Base-by-base conservation (phyloP, 64 coral and sea anemone species). In the Montipora efflorescens region DNA sequence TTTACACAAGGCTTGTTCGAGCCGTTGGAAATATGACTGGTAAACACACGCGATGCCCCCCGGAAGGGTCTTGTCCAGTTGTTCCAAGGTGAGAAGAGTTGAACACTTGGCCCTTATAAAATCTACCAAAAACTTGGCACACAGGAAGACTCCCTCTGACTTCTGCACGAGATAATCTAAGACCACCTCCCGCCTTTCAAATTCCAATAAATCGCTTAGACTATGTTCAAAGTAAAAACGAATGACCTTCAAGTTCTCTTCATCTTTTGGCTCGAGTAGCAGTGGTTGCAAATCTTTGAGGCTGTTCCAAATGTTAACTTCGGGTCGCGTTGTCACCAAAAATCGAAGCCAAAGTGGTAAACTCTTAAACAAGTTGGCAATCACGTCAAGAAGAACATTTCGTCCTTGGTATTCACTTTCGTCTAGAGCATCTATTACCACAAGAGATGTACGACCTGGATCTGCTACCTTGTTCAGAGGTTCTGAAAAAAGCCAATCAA, bases 371-470 rank as follows among this genome's bases (percentile, higher is more conserved):
- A 77, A 21, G 7, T 78, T 14, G 18, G 14, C 52, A 66, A 93
- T 48, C 7, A 93, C 64, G 47, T 79, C 82, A 18, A 78, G 14
- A n/a, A 93, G 18, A 47, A 87, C 70, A 67, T 78, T 51, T 16
- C 77, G 73, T 11, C 64, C 73, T 52, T 87, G 21, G 70, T 78
- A 85, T 28, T 83, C 81, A 77, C 91, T 62, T 79, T 93, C 91
- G n/a, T 93, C 91, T 44, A 93, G 18, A 15, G 49, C 91, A 93
- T 93, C 91, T 14, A 93, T 61, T 28, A 93, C 83, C 28, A 87
- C 62, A 2, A 93, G 69, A 46, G 64, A 58, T 8, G 46, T 47
- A 3, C 36, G 22, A 55, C 76, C 73, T 20, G 69, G 80, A 8
- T 75, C 23, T 2, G 8, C 16, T 51, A 79, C 58, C 8, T 20